These are phyloP conservation scores for Terebella lapidaria DNA, from an alignment of 2,888 invertebrate genomes.

Conservation along the genomic window DNA sequence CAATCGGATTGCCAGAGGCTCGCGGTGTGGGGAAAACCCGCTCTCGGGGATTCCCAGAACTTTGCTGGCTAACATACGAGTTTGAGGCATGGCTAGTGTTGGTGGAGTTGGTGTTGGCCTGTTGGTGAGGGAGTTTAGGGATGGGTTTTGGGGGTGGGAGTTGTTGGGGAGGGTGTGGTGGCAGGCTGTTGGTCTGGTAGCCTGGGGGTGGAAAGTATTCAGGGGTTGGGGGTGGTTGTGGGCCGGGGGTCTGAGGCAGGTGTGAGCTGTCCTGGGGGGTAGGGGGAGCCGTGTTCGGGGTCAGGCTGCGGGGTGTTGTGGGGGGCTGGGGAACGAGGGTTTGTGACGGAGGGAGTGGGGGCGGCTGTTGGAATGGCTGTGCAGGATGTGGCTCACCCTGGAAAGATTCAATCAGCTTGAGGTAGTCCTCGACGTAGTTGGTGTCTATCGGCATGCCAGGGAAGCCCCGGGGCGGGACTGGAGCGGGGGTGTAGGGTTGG, in stretches of 20 bases:
- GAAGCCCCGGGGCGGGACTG: background rate
- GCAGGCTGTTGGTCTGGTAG: no score
- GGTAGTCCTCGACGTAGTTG: slow-evolving; percentile 18
- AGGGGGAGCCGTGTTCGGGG: background rate
- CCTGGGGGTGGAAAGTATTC: background rate
- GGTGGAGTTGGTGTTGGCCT: background rate
- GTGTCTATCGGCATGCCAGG: slow-evolving; percentile 1
- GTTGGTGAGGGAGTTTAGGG: background rate
- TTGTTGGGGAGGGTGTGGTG: background rate
- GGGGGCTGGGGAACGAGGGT: background rate
- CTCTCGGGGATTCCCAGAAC: background rate
- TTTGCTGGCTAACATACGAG: no score
- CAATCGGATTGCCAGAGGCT: background rate
- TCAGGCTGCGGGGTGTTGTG: background rate
- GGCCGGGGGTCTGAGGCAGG: background rate
- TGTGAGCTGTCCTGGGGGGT: background rate
- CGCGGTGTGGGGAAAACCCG: background rate
- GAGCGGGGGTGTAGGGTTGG: background rate
- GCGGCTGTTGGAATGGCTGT: background rate
- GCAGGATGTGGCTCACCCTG: slow-evolving; percentile 11
- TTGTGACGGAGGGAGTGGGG: background rate
- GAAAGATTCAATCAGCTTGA: slow-evolving; percentile 17
- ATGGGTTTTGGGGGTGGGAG: no score
- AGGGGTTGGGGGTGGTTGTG: background rate
- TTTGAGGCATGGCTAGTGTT: no score